Evolutionary conservation across 2,113 vertebrate species (phyloP), one percentile per base, ranked within the genome.

Genomic region (Oxyura jamaicensis): DNA sequence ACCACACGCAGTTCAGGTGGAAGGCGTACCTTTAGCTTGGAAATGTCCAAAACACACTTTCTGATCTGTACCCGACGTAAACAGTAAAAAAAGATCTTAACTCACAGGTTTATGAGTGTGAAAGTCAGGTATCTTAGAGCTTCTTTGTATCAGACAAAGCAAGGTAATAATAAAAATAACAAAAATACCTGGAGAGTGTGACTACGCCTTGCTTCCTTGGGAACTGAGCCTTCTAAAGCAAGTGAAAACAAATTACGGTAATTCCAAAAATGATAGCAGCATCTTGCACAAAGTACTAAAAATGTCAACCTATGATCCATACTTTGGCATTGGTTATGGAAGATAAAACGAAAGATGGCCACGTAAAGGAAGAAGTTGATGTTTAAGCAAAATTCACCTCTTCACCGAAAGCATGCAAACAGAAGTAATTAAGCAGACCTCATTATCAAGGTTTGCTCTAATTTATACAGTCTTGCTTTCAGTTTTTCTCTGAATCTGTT

Each of bases 381-480:
- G 25, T 84, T 90, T 84, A 91, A 91, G 52, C 48, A 91, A 48
- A 90, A 69, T 65, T 79, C 48, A 83, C 39, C 42, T 86, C 39
- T 72, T 6, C 21, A 83, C 20, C 35, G 14, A 90, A 65, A 23
- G 31, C 44, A 68, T 22, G 67, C 33, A 81, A 87, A 82, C 56
- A 10, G 36, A 78, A 84, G 48, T 72, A 90, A 94, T 71, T 90
- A 97, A 92, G 31, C 53, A 82, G 53, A 39, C 62, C 66, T 86
- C 86, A 77, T 73, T 79, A 94, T 31, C 46, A 81, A 83, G 20
- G 26, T 25, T 77, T 0, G 0, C 22, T 90, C 77, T 88, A 68
- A 71, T 69, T 82, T 82, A 18, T 16, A 28, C 8, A 56, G 62
- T 33, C 44, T 82, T 58, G 53, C 29, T 72, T 90, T 81, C 65